phyloP scores from a whole-genome alignment of 2,888 invertebrate genomes.

The Alviniconcha strummeri region DNA sequence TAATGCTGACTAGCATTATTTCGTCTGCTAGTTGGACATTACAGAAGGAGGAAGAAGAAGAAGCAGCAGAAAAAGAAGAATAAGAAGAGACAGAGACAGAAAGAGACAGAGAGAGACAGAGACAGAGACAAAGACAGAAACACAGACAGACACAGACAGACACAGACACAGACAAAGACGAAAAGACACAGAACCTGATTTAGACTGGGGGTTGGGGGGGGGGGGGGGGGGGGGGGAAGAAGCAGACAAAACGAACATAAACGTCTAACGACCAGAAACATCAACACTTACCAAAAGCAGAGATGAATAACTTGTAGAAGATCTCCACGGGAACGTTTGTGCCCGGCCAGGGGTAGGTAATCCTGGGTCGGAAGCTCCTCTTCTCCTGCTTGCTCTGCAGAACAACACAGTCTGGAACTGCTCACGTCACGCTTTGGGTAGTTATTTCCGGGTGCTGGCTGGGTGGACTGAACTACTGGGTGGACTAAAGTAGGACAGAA shows the following conservation, averaged over 20 bases:
- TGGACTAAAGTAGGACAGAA: too few relatives aligned
- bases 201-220: neutral
- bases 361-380: conserved; percentile 23
- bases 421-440: too few relatives aligned
- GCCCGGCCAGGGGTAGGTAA: conserved; percentile 35
- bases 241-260: neutral
- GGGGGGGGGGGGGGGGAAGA: neutral
- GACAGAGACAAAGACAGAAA: neutral
- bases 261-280: too few relatives aligned
- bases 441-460: too few relatives aligned
- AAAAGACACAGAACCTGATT: neutral
- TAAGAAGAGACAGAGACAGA: neutral
- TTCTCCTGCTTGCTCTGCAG: conserved; percentile 30
- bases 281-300: conserved; percentile 24
- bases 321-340: conserved; percentile 21
- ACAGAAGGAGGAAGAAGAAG: too few relatives aligned
- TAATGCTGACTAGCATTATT: too few relatives aligned
- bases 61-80: too few relatives aligned
- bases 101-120: neutral
- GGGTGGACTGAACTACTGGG: too few relatives aligned
- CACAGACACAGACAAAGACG: neutral
- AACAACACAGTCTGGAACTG: neutral
- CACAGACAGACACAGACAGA: neutral
- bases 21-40: too few relatives aligned
- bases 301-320: neutral